Base-by-base conservation (phyloP, 2,797 vertebrate genomes). In the Cirrhinus molitorella region DNA sequence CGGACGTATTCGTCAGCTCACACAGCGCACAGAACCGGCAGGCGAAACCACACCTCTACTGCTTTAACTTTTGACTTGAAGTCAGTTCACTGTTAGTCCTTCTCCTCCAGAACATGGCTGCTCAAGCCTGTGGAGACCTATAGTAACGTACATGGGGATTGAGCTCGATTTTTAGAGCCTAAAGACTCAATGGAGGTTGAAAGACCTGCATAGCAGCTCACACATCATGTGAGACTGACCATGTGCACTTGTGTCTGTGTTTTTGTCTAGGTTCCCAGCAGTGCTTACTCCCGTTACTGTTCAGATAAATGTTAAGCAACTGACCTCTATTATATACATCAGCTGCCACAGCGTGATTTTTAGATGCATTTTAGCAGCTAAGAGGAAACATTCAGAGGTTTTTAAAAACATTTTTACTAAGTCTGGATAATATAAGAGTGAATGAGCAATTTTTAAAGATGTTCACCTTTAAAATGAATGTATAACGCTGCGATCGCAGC, bases 31-130 rank as follows among this genome's bases (percentile, higher is more conserved):
- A 3, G 96, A 96, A 85, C 89, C 95, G 0, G 93, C 93, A 0
- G 97, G 97, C 0, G 98, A 99, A 82, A 95, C 96, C 91, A 99
- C 98, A 0, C 98, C 98, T 0, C 90, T 99, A 68, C 96, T 99
- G 11, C 91, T 99, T 1, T 99, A 88, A 93, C 13, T 9, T 43
- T 10, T 34, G 49, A 40, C 59, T 25, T 34, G n/a, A 57, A 23
- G 47, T 40, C 65, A 67, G 51, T 49, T 21, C 65, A 67, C 25
- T 40, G 51, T 49, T 23, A 37, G 28, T n/a, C 63, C 47, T 43
- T 57, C 23, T 31, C 61, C 28, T 34, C 61, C 61, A 34, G 61
- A 19, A 31, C 14, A 63, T 17, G 1, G 59, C 5, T 34, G 19
- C 75, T 72, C 12, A 11, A 13, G 1, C 19, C 13, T 25, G 2